Conservation (phyloP, 1,140 invertebrate species). For the Trichonephila clavata region DNA sequence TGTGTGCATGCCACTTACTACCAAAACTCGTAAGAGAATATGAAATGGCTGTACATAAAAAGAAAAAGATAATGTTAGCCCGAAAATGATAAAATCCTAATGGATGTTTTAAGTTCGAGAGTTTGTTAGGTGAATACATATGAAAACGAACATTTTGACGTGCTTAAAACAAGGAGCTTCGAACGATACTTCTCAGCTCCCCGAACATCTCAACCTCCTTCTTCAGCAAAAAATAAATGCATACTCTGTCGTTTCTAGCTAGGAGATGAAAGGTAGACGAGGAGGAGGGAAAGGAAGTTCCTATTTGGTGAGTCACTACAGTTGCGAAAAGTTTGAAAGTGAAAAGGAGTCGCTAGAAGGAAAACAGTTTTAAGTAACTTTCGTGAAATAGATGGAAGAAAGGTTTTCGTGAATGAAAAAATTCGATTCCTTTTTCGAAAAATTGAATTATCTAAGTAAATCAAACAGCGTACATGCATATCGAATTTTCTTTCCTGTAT, state of each 20-base stretch:
- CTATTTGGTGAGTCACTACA: background rate
- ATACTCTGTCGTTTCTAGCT: background rate
- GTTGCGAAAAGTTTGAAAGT: background rate
- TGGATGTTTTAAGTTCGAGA: background rate
- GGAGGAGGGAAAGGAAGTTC: background rate
- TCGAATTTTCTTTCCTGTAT: too few species aligned
- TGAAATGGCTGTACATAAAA: background rate
- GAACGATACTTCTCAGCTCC: background rate
- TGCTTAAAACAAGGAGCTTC: constrained; percentile 1
- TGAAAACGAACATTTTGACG: background rate
- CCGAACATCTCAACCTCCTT: background rate
- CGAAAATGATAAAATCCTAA: background rate
- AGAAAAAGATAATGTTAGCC: background rate
- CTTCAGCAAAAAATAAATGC: constrained; percentile 8
- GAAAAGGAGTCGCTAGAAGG: constrained; percentile 5
- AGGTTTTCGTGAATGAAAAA: background rate
- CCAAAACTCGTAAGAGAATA: too few species aligned
- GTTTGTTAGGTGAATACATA: background rate
- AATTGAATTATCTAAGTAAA: constrained; percentile 4
- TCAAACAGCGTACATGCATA: background rate
- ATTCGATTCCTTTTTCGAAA: background rate
- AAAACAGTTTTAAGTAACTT: constrained; percentile 15
- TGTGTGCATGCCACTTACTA: too few species aligned
- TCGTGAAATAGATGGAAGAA: constrained; percentile 7
- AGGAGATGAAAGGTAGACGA: background rate